Base-by-base conservation (phyloP, 2,113 vertebrate species). In the Archilochus colubris region DNA sequence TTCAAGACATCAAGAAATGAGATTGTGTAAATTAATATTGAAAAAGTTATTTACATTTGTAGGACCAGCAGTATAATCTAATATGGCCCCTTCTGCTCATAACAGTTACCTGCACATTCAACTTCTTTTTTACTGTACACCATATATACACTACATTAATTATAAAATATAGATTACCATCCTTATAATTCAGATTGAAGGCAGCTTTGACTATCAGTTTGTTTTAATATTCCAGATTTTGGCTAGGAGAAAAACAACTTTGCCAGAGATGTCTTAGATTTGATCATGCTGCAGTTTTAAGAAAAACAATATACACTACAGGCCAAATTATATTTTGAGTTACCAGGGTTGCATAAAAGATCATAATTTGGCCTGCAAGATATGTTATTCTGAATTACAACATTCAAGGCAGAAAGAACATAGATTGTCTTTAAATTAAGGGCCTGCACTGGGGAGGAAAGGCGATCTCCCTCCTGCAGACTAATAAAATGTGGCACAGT, bases 381-480 rank as follows among this genome's bases (percentile, higher is more conserved):
- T 48, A 33, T 72, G 46, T 55, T 83, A 72, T 87, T 86, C 64
- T 78, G n/a, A 82, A 80, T 91, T 91, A 50, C 62, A 44, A 75
- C 25, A 14, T 67, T 69, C 30, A 74, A 66, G 30, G 55, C 1
- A 0, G 36, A 73, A 94, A 82, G 51, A 72, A 38, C 22, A 77
- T 21, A 23, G 33, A n/a, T 46, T 54, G 14, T 69, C 44, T 77
- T 89, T 75, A 84, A 77, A 84, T 74, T n/a, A 70, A 82, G 21
- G 55, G 24, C 63, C 2, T 1, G 17, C 54, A 77, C 16, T 19
- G 30, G 10, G 9, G 25, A 61, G 15, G 19, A 80, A 64, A 77
- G 10, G 48, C 9, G 10, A 13, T 24, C 16, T 75, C 17, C 16
- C 10, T 93, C 30, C 43, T 46, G 16, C 24, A 84, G 33, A 53